phyloP scores from a whole-genome alignment of 2,797 vertebrate species.

The Netta rufina region DNA sequence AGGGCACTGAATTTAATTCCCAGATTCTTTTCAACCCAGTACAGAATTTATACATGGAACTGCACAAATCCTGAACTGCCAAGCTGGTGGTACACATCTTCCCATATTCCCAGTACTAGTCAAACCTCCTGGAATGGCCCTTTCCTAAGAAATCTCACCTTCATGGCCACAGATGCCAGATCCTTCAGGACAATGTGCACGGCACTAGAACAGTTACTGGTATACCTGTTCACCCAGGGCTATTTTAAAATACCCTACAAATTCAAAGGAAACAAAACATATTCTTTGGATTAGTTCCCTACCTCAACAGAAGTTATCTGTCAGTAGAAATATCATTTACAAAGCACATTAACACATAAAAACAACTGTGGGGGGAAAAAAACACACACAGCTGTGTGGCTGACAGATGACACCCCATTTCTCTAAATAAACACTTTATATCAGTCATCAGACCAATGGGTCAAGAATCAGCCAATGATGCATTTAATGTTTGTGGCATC shows the following conservation, averaged over 20 bases:
- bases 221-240: neutral
- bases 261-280: neutral
- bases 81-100: neutral
- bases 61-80: neutral
- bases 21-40: neutral
- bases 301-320: neutral
- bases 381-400: neutral
- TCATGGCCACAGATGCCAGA: neutral
- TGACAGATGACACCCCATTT: neutral
- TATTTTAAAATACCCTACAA: neutral
- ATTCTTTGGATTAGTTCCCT: neutral
- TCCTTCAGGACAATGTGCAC: neutral
- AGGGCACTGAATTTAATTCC: neutral
- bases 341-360: neutral
- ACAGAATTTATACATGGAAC: neutral
- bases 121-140: neutral
- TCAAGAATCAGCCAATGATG: neutral
- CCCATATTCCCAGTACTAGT: neutral
- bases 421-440: neutral
- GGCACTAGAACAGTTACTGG: neutral
- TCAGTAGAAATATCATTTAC: neutral
- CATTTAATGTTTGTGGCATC: conserved; percentile 26
- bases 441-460: neutral
- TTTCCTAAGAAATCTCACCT: neutral
- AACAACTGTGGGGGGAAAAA: neutral